Evolutionary conservation across 2,113 vertebrate genomes (phyloP), one percentile per base, ranked within the genome.

Genomic region (Felis chaus): DNA sequence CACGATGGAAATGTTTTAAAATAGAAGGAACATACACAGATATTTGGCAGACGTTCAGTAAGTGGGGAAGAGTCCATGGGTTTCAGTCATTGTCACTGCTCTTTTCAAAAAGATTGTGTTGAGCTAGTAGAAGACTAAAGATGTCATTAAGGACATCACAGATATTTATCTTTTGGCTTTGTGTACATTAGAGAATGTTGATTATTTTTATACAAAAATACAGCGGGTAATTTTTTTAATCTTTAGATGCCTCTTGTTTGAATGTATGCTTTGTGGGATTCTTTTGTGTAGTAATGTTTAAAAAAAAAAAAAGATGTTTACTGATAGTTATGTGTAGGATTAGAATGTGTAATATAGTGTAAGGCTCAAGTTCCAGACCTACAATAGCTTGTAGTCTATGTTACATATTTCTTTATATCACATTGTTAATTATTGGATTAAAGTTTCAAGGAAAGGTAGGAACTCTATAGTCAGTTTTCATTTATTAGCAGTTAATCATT

Each of bases 151-250:
- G 98, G 98, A 98, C 96, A 98, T 97, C 98, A 97, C 97, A 99
- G 97, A 98, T 99, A 98, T 98, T 98, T 99, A 99, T 98, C 98
- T 98, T 98, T 99, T 98, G 98, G 98, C 98, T 99, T 98, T 98
- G 97, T 98, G 98, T 98, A 98, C 98, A 98, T 98, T 98, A 98
- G 97, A 98, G 94, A 97, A 98, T 97, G 98, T 98, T 98, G 97
- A 98, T 99, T 99, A 99, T 99, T 99, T 99, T 99, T 99, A 98
- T 99, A 99, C 71, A 41, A 14, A 99, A 98, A 98, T 98, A 98
- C 98, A 97, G 97, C 97, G 94, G 98, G 97, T 98, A 98, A 96
- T 98, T 98, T 99, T 99, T 98, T 99, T 98, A 99, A 95, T 97
- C 97, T 98, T 97, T 98, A 98, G 97, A 97, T 97, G 96, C 96